phyloP scores from a whole-genome alignment of 53 echinoderm and acorn worm species.

The Holothuria leucospilota region DNA sequence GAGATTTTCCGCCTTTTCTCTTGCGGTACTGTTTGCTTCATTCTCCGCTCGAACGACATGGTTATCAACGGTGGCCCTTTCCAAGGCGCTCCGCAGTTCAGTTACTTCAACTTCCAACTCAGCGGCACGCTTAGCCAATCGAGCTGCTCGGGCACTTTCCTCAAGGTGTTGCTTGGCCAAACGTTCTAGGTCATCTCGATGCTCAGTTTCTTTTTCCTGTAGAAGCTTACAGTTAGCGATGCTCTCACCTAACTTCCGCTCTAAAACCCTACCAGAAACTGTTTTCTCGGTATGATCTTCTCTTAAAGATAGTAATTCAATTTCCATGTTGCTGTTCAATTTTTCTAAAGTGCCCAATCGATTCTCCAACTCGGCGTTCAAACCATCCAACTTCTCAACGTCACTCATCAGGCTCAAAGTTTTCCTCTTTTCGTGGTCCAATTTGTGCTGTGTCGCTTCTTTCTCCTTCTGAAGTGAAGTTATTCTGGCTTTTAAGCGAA shows the following conservation, averaged over 20 bases:
- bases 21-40: conserved; percentile 61
- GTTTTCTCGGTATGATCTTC: conserved; percentile 56
- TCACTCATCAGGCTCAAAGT: background rate
- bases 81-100: conserved; percentile 58
- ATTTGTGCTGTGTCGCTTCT: conserved; percentile 46
- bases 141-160: conserved; percentile 64
- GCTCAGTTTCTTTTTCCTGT: conserved; percentile 58
- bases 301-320: conserved; percentile 54
- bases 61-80: conserved; percentile 62
- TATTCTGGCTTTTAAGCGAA: conserved; percentile 59
- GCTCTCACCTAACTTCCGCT: conserved; percentile 67
- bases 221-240: conserved; percentile 54
- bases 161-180: conserved; percentile 71
- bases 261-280: conserved; percentile 59
- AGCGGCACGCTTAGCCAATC: conserved; percentile 67
- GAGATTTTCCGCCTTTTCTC: conserved; percentile 64
- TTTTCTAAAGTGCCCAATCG: conserved; percentile 42
- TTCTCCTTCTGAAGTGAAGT: conserved; percentile 67
- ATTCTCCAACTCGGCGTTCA: conserved; percentile 65
- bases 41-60: conserved; percentile 70
- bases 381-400: conserved; percentile 47
- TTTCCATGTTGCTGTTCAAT: conserved; percentile 49
- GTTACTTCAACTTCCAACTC: conserved; percentile 69
- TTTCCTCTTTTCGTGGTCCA: conserved; percentile 35
- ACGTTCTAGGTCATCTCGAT: conserved; percentile 62